Conservation (phyloP, 2,797 vertebrate species). For the Podarcis siculus region DNA sequence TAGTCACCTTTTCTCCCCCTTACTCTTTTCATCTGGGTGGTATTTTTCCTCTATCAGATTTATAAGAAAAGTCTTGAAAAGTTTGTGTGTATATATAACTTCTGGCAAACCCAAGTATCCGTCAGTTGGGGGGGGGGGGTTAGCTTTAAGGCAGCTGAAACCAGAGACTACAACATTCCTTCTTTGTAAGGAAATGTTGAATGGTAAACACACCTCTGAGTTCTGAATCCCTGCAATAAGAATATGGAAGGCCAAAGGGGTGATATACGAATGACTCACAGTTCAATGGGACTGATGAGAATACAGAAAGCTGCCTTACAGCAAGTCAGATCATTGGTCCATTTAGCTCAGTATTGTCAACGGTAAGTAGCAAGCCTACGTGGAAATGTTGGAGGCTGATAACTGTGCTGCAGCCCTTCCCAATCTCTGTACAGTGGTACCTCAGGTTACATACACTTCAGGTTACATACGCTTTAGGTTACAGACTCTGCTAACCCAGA, state of each 20-base stretch:
- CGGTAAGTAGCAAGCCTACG: too few species aligned
- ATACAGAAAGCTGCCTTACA: not conserved
- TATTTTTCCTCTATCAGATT: constrained; percentile 25
- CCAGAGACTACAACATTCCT: not conserved
- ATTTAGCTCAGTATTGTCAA: too few species aligned
- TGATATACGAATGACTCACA: not conserved
- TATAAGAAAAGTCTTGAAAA: not conserved
- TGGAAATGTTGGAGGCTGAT: too few species aligned
- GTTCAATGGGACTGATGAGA: not conserved
- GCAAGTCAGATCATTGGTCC: too few species aligned
- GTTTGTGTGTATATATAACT: not conserved
- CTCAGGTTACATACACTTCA: too few species aligned
- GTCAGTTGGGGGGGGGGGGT: not conserved
- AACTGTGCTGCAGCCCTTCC: too few species aligned
- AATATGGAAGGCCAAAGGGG: not conserved
- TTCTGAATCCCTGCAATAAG: not conserved
- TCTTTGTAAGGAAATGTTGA: not conserved
- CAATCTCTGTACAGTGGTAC: too few species aligned
- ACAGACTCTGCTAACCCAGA: too few species aligned
- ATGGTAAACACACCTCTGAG: not conserved
- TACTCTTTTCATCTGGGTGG: not conserved
- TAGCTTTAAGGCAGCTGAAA: not conserved
- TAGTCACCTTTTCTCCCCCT: not conserved
- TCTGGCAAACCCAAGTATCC: not conserved
- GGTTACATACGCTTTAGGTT: too few species aligned